phyloP scores from a whole-genome alignment of 2,888 invertebrate species.

The Dyspetes luteomarginatus region DNA sequence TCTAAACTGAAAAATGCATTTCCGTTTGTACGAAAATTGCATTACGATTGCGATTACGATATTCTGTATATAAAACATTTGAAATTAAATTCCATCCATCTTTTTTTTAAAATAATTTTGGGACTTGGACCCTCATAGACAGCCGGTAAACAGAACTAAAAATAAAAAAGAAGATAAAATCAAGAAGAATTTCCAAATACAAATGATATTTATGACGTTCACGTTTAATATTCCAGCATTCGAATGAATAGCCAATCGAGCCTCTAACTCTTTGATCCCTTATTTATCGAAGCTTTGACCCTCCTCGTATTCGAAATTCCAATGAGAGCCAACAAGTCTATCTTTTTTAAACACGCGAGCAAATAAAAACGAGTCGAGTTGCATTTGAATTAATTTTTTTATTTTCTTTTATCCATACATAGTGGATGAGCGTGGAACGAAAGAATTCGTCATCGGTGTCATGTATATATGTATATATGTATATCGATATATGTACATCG shows the following conservation, averaged over 20 bases:
- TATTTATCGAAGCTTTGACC: slow-evolving; percentile 50
- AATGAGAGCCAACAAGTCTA: not conserved
- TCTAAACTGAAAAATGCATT: no score
- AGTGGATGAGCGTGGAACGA: not conserved
- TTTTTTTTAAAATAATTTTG: no score
- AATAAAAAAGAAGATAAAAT: not conserved
- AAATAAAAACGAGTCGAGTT: slow-evolving; percentile 7
- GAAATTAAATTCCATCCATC: no score
- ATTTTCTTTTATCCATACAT: not conserved
- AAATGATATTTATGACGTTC: not conserved
- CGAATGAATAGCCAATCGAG: slow-evolving; percentile 44
- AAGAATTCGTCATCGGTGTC: slow-evolving; percentile 8
- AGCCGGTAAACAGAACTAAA: no score
- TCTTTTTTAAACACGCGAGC: not conserved
- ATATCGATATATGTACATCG: not conserved
- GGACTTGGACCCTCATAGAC: no score
- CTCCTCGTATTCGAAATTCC: slow-evolving; percentile 35
- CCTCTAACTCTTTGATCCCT: slow-evolving; percentile 38
- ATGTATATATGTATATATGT: not conserved
- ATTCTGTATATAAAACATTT: no score
- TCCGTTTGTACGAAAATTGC: no score
- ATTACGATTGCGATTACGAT: no score
- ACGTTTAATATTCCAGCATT: slow-evolving; percentile 12
- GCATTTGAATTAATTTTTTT: slow-evolving; percentile 1
- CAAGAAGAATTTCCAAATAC: not conserved